Percentiles rank a stretch among this genome's conserved stretches.
phyloP scores from a whole-genome alignment of 2,113 vertebrate species.

The Indicator maculatus region DNA sequence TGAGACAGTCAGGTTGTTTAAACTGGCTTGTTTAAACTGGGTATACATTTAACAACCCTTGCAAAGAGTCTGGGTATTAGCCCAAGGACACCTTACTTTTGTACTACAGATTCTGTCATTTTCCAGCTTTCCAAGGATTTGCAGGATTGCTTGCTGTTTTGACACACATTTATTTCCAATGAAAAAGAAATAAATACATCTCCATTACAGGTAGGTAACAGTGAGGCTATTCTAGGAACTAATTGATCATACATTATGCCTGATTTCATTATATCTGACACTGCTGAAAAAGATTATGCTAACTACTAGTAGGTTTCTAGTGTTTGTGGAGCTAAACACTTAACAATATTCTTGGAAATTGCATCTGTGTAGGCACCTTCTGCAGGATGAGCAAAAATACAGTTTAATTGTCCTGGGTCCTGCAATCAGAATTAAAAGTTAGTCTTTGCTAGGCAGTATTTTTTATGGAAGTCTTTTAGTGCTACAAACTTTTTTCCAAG shows the following conservation, averaged over 20 bases:
- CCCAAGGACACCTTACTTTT: slow-evolving; percentile 43
- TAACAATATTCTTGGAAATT: not conserved
- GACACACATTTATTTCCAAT: not conserved
- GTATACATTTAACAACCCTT: slow-evolving; percentile 9
- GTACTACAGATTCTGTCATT: not conserved
- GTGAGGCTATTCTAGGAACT: slow-evolving; percentile 38
- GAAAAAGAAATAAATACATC: not conserved
- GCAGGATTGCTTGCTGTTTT: slow-evolving; percentile 12
- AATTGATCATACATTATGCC: slow-evolving; percentile 1
- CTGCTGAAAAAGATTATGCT: slow-evolving; percentile 13
- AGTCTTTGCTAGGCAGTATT: not conserved
- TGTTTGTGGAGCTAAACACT: not conserved
- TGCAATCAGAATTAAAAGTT: slow-evolving; percentile 37
- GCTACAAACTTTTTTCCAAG: slow-evolving; percentile 74
- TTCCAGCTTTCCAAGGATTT: not conserved
- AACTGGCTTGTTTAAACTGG: slow-evolving; percentile 20
- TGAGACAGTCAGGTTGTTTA: slow-evolving; percentile 2
- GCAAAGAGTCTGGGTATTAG: not conserved
- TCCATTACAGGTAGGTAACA: not conserved
- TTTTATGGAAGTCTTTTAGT: slow-evolving; percentile 66
- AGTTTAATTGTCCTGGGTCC: not conserved
- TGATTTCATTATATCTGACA: slow-evolving; percentile 39
- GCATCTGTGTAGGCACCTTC: not conserved
- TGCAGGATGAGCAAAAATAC: not conserved
- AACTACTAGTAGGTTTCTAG: not conserved